Conservation (phyloP, 2,113 vertebrate species). For the Peromyscus californicus region DNA sequence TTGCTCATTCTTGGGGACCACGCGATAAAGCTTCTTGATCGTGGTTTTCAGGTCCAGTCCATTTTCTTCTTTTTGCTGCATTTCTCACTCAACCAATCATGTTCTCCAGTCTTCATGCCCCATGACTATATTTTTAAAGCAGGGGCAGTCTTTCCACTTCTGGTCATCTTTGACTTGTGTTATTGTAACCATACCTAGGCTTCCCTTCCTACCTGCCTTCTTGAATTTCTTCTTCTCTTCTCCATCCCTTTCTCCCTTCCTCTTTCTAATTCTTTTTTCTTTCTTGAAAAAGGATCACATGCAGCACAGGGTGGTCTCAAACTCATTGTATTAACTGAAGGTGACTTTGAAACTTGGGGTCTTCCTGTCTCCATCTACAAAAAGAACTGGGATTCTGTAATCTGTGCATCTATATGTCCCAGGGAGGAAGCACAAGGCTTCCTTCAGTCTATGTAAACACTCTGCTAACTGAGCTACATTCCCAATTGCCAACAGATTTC, state of each 20-base stretch:
- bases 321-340: neutral
- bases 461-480: neutral
- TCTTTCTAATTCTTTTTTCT: too few relatives aligned
- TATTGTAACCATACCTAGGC: neutral
- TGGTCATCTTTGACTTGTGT: neutral
- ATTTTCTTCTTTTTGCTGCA: neutral
- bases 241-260: too few relatives aligned
- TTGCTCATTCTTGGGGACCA: neutral
- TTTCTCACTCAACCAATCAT: neutral
- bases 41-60: neutral
- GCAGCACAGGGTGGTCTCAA: neutral
- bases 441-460: too few relatives aligned
- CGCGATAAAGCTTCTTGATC: neutral
- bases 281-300: neutral
- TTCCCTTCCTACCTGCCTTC: too few relatives aligned
- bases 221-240: too few relatives aligned
- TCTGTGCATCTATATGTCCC: neutral
- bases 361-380: neutral
- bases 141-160: neutral
- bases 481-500: neutral
- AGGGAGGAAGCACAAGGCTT: neutral
- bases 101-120: neutral
- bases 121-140: neutral
- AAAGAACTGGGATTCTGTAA: neutral
- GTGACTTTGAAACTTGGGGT: neutral